Evolutionary conservation across 2,113 vertebrate species (phyloP).

Genomic region (Gymnocephalus cernua): DNA sequence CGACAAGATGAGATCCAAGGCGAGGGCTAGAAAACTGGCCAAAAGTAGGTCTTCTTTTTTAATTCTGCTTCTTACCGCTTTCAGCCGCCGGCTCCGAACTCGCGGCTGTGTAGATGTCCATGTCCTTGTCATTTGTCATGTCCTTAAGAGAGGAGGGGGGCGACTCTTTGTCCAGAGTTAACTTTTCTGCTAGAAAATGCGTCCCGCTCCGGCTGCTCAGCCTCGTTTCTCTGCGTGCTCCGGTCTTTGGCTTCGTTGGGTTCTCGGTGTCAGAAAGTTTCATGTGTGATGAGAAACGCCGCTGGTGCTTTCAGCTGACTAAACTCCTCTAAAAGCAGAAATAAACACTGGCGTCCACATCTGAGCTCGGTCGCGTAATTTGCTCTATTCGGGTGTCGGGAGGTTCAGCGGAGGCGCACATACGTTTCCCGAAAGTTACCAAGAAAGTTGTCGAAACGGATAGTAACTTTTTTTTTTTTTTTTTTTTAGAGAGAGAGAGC

Average conservation of each 20-base stretch:
- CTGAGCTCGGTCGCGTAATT: constrained; percentile 62
- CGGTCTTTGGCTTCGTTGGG: constrained; percentile 58
- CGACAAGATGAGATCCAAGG: constrained; percentile 99
- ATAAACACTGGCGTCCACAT: constrained; percentile 44
- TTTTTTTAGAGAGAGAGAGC: constrained; percentile 61
- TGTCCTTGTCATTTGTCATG: constrained; percentile 85
- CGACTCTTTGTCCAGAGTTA: constrained; percentile 78
- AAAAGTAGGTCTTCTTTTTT: constrained; percentile 94
- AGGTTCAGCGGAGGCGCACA: constrained; percentile 52
- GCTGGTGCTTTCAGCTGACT: constrained; percentile 72
- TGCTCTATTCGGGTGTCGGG: constrained; percentile 47
- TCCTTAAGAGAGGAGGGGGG: constrained; percentile 67
- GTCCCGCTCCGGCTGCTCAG: constrained; percentile 59
- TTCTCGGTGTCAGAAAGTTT: constrained; percentile 82
- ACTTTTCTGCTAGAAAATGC: constrained; percentile 60
- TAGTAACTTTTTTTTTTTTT: constrained; percentile 83
- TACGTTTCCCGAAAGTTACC: constrained; percentile 84
- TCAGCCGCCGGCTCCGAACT: constrained; percentile 73
- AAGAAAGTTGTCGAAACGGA: constrained; percentile 89
- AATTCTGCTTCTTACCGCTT: constrained; percentile 77
- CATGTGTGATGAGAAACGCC: constrained; percentile 81
- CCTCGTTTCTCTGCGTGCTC: constrained; percentile 49
- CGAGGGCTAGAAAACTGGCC: constrained; percentile 99
- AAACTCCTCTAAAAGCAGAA: constrained; percentile 40
- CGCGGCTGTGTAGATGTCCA: constrained; percentile 70